Base-by-base conservation (phyloP, 1,140 invertebrate species). In the Drosophila orosa region DNA sequence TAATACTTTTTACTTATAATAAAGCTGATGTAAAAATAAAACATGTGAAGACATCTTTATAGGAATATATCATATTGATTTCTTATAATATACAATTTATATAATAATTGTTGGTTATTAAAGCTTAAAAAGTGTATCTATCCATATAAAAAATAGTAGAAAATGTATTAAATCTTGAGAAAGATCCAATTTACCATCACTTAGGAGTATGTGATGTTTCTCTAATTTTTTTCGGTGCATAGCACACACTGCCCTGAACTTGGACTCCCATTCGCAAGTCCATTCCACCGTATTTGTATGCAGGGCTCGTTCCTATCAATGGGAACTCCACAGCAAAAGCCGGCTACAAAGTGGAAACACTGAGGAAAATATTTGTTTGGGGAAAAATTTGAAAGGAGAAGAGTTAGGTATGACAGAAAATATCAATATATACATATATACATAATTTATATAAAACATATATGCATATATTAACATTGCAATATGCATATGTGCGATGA, bases 221-320 rank as follows among this genome's bases (percentile, higher is more conserved):
- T 3, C n/a, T 1, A 0, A 54, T 35, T 35, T 24, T 24, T n/a
- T 22, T 0, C 5, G 5, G 29, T 54, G 50, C 24, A 22, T n/a
- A 22, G 7, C 19, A 15, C 33, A 31, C 39, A 33, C 25, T 63
- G 63, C 76, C 56, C 63, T 73, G 72, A 84, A 85, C 80, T 48
- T 75, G 57, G 68, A 35, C 35, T 55, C 40, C 27, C 65, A 68
- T 39, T 52, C 33, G 10, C 33, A 39, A 39, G 17, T 19, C 15
- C 17, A 58, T 37, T 25, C 37, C 10, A 33, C 13, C 2, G 13
- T 35, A 84, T 83, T 84, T 71, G 65, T 83, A 80, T 85, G 62
- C 80, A 55, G 22, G 56, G 37, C 58, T 48, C 35, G 44, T 33
- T 19, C 45, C 60, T 15, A 74, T 55, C 47, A 66, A 61, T 61